Percentiles rank a stretch among this genome's conserved stretches.
phyloP scores from a whole-genome alignment of 2,888 invertebrate species.

The Pilophorus perplexus region DNA sequence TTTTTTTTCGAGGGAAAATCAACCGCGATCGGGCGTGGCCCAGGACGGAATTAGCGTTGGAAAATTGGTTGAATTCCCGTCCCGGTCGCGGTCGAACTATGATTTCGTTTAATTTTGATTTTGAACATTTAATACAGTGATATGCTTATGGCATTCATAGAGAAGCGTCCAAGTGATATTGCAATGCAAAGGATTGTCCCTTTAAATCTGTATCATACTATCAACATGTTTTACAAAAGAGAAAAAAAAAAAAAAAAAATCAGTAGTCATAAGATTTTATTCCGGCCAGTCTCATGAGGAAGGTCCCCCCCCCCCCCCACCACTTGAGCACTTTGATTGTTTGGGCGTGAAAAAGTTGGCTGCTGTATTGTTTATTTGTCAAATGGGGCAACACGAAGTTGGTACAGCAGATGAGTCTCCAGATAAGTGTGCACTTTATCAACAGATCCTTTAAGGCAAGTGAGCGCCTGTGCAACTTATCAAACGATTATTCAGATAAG shows the following conservation, averaged over 20 bases:
- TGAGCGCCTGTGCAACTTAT: too few species aligned
- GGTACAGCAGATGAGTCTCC: too few species aligned
- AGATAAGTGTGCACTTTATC: too few species aligned
- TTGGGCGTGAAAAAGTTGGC: too few species aligned
- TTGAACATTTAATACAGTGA: conserved; percentile 28
- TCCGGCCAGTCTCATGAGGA: conserved; percentile 19
- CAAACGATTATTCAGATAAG: too few species aligned
- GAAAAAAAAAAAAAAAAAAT: conserved; percentile 1
- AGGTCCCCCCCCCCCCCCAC: not conserved
- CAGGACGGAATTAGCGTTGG: too few species aligned
- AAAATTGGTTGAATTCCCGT: too few species aligned
- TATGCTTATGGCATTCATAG: conserved; percentile 39
- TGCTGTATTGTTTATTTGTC: too few species aligned
- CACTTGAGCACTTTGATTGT: not conserved
- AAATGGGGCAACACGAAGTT: too few species aligned
- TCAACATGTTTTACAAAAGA: conserved; percentile 13
- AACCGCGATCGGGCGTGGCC: too few species aligned
- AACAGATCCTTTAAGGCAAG: too few species aligned
- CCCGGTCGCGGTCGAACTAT: too few species aligned
- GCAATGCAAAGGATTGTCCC: conserved; percentile 35
- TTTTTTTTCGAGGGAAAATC: conserved; percentile 17
- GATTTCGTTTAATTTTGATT: conserved; percentile 14
- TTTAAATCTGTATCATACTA: conserved; percentile 13
- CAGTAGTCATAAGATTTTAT: conserved; percentile 22
- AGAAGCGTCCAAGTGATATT: conserved; percentile 40